These are phyloP conservation scores for Danionella cerebrum DNA, from an alignment of 2,113 vertebrate genomes.

Conservation along the genomic window DNA sequence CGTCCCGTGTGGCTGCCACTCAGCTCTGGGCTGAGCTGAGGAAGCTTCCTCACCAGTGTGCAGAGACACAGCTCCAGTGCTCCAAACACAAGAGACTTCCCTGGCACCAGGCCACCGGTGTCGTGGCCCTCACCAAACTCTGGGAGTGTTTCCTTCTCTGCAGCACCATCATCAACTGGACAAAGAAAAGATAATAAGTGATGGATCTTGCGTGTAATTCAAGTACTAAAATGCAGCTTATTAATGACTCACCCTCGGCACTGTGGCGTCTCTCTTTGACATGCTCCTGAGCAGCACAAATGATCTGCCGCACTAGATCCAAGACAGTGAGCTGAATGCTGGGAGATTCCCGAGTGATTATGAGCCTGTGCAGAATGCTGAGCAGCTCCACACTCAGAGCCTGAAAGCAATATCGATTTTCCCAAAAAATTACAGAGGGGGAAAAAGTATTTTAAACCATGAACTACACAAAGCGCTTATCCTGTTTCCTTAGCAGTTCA, in stretches of 20 bases:
- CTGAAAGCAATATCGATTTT: constrained; percentile 46
- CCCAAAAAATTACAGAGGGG: not conserved
- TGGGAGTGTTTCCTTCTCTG: constrained; percentile 92
- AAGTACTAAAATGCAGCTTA: not conserved
- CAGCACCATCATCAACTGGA: constrained; percentile 88
- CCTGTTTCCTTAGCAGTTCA: no score
- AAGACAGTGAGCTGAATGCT: constrained; percentile 76
- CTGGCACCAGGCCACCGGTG: constrained; percentile 85
- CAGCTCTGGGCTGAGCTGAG: constrained; percentile 83
- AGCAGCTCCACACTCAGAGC: constrained; percentile 83
- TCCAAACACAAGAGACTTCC: constrained; percentile 85
- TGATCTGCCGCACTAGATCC: constrained; percentile 75
- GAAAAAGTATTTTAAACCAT: no score
- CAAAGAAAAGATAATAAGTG: not conserved
- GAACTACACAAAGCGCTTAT: not conserved
- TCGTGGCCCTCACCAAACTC: constrained; percentile 92
- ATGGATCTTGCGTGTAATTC: not conserved
- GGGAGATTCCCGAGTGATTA: constrained; percentile 80
- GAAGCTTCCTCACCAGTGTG: constrained; percentile 83
- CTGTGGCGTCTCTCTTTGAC: constrained; percentile 86
- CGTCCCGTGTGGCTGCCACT: constrained; percentile 62
- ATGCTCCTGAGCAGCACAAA: constrained; percentile 82
- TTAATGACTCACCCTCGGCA: constrained; percentile 72
- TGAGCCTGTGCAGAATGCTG: constrained; percentile 81
- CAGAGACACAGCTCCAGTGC: constrained; percentile 84